Evolutionary conservation across 2,113 vertebrate genomes (phyloP).

Genomic region (Syrrhaptes paradoxus): DNA sequence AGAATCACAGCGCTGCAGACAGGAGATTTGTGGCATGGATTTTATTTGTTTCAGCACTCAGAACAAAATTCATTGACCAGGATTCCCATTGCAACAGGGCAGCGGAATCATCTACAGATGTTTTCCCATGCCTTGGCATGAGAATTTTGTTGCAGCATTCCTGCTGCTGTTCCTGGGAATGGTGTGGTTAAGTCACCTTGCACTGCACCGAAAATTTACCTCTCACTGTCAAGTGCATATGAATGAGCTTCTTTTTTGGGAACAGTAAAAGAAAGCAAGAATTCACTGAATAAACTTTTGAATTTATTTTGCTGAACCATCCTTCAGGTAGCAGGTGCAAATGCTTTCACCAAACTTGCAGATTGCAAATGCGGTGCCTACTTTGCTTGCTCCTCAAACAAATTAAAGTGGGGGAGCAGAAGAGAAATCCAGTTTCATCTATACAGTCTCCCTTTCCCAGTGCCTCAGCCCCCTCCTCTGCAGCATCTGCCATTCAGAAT

Average conservation of each 20-base stretch:
- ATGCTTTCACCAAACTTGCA: constrained; percentile 1
- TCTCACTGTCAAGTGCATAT: constrained; percentile 36
- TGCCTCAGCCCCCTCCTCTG: neutral
- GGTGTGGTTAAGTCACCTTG: constrained; percentile 46
- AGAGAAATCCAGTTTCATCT: neutral
- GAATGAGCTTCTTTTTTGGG: constrained; percentile 57
- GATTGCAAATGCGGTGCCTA: neutral
- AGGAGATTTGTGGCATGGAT: neutral
- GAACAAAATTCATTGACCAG: constrained; percentile 34
- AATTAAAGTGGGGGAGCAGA: neutral
- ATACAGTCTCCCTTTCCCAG: neutral
- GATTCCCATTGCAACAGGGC: neutral
- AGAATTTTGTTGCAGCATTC: constrained; percentile 6
- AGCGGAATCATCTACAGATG: neutral
- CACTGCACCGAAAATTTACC: constrained; percentile 34
- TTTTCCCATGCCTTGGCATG: neutral
- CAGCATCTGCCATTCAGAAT: neutral
- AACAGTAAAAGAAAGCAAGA: constrained; percentile 28
- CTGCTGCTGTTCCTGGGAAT: neutral
- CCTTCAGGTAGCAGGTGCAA: constrained; percentile 42
- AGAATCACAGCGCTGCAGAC: constrained; percentile 48
- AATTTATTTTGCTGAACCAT: constrained; percentile 44
- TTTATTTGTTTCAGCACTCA: neutral
- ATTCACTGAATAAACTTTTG: constrained; percentile 41
- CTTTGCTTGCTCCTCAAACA: neutral